Conservation (phyloP, 2,888 invertebrate genomes). For the Diarsia rubi region DNA sequence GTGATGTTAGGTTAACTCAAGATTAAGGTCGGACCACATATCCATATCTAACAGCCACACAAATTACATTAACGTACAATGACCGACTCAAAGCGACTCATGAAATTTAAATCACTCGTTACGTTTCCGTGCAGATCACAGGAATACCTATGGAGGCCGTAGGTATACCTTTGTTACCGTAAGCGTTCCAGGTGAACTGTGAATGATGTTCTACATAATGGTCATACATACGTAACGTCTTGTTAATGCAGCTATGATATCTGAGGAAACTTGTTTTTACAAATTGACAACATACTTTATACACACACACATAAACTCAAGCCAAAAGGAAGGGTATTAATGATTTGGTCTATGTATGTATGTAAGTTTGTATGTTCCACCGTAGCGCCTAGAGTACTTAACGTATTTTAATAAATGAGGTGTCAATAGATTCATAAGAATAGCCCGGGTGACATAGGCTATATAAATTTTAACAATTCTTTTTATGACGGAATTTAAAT, state of each 20-base stretch:
- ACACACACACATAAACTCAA: no score
- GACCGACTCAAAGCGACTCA: conserved; percentile 72
- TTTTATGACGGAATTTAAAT: no score
- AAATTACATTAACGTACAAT: conserved; percentile 60
- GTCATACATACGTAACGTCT: neutral
- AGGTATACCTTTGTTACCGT: neutral
- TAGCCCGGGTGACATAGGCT: no score
- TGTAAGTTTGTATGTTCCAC: no score
- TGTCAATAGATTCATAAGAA: no score
- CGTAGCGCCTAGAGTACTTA: no score
- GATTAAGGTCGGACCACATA: conserved; percentile 1
- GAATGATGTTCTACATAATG: neutral
- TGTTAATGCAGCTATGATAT: neutral
- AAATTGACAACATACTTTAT: neutral
- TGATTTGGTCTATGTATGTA: no score
- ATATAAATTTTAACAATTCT: no score
- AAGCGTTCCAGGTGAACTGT: neutral
- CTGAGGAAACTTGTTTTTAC: neutral
- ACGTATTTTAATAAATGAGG: no score
- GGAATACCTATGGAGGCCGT: conserved; percentile 7
- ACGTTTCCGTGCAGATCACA: conserved; percentile 70
- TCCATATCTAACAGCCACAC: conserved; percentile 15
- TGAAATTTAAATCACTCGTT: conserved; percentile 78
- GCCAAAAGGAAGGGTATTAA: no score
- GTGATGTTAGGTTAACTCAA: neutral